Base-by-base conservation (phyloP, 2,797 vertebrate species). In the Lepus oiostolus region DNA sequence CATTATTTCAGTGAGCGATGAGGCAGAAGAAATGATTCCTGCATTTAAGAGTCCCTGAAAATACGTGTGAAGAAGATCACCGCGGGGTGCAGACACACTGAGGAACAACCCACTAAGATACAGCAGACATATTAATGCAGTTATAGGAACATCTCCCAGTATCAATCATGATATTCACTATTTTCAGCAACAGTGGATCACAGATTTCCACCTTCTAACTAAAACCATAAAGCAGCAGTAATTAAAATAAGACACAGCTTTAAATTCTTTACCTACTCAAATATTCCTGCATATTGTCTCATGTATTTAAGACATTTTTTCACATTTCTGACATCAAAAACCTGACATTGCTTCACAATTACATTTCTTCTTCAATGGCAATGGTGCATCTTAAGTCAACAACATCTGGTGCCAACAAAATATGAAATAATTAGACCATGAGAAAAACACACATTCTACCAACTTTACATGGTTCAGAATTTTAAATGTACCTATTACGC, bases 371-470 rank as follows among this genome's bases (percentile, higher is more conserved):
- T 87, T 79, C 68, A 82, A 47, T 1, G 50, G 83, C 60, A 75
- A 91, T 5, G 47, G 12, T 67, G 35, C 3, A 84, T n/a, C 47
- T 83, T 74, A 92, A 93, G 19, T 58, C 75, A 88, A 83, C 81
- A 86, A 26, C 28, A n/a, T 47, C 47, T 79, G 86, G 2, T 65
- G 4, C 71, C 17, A 60, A 28, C n/a, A 12, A 88, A 88, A 91
- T 71, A 60, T n/a, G 50, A 26, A 84, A 68, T 52, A 82, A 75
- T 85, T 52, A 62, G 50, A 50, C 60, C 26, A 24, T 70, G 47
- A 85, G 70, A 87, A 94, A 93, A 65, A 94, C 10, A 77, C 7
- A 80, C 21, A 28, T n/a, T 92, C 58, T 70, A 90, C 54, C 71
- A 92, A 77, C 28, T 38, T 38, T 35, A 72, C 92, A n/a, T 60